Base-by-base conservation (phyloP, 2,888 invertebrate genomes). In the Koerneria pararmatus region DNA sequence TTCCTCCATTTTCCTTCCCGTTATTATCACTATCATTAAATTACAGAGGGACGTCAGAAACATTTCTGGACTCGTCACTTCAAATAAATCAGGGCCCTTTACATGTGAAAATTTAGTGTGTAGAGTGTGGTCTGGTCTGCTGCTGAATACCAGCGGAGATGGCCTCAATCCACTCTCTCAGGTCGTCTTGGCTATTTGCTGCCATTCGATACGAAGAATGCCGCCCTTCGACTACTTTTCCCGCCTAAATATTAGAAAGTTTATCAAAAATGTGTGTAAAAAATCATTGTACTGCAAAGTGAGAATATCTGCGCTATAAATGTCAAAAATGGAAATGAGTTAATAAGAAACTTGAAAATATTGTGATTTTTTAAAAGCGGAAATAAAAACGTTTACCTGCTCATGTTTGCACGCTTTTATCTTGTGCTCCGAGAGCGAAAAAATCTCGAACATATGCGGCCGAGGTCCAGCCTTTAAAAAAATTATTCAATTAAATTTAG, bases 171-270 rank as follows among this genome's bases (percentile, higher is more conserved):
- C 67, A 67, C 8, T 48, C 56, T 41, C 71, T 19, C 49, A 74
- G 68, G 59, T 75, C 75, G 31, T 75, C 76, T 49, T 71, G 63
- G 58, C 91, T 92, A 58, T 93, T 90, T 19, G 97, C 95, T 31
- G 94, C 94, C 94, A 98, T 95, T 84, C 95, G 82, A 79, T 87
- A 87, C 15, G 86, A 85, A 53, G 84, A 85, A 78, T 87, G 87
- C 72, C 61, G 76, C 72, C 93, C 90, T 86, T 90, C 89, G 11
- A 89, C 89, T 59, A 90, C 89, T 83, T n/a, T n/a, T n/a, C n/a
- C n/a, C n/a, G n/a, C n/a, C n/a, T n/a, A n/a, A n/a, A n/a, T n/a
- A n/a, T n/a, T n/a, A n/a, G n/a, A n/a, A n/a, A n/a, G n/a, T n/a
- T n/a, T n/a, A n/a, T n/a, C n/a, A n/a, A n/a, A n/a, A n/a, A n/a